Conservation (phyloP, 1,140 invertebrate genomes). For the Chymomyza costata region DNA sequence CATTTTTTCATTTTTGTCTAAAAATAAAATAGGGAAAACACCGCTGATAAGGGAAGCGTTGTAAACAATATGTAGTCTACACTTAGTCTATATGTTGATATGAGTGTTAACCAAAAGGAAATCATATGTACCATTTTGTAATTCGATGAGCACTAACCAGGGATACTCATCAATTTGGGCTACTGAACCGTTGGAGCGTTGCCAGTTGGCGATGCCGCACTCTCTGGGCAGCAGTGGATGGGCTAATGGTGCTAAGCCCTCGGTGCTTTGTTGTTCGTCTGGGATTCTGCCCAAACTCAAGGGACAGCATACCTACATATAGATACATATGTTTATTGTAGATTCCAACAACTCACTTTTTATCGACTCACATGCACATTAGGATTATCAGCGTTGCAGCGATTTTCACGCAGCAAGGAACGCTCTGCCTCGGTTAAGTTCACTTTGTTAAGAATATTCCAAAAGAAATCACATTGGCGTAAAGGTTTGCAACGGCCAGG, state of each 20-base stretch:
- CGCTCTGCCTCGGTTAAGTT: slow-evolving; percentile 29
- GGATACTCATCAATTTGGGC: slow-evolving; percentile 81
- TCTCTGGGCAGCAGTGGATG: slow-evolving; percentile 40
- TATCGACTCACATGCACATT: slow-evolving; percentile 30
- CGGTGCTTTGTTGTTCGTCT: slow-evolving; percentile 10
- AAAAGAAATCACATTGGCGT: slow-evolving; percentile 41
- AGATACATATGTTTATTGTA: not conserved
- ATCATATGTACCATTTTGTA: slow-evolving; percentile 28
- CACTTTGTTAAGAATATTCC: slow-evolving; percentile 23
- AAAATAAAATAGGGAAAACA: no score
- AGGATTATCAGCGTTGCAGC: slow-evolving; percentile 20
- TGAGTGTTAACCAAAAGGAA: not conserved
- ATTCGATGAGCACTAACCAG: slow-evolving; percentile 80
- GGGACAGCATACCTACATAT: slow-evolving; percentile 43
- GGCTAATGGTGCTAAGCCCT: slow-evolving; percentile 17
- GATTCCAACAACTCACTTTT: not conserved
- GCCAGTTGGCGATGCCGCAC: slow-evolving; percentile 75
- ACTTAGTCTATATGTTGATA: no score
- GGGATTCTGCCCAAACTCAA: not conserved
- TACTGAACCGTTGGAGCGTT: slow-evolving; percentile 77
- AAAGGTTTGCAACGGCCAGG: slow-evolving; percentile 38
- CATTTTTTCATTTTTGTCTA: slow-evolving; percentile 38
- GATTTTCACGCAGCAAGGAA: slow-evolving; percentile 40
- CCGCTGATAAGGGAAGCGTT: not conserved
- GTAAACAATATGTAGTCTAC: not conserved